Percentiles rank a stretch among this genome's conserved stretches.
Evolutionary conservation across 2,113 vertebrate genomes (phyloP).

Genomic region (Grallaria varia): DNA sequence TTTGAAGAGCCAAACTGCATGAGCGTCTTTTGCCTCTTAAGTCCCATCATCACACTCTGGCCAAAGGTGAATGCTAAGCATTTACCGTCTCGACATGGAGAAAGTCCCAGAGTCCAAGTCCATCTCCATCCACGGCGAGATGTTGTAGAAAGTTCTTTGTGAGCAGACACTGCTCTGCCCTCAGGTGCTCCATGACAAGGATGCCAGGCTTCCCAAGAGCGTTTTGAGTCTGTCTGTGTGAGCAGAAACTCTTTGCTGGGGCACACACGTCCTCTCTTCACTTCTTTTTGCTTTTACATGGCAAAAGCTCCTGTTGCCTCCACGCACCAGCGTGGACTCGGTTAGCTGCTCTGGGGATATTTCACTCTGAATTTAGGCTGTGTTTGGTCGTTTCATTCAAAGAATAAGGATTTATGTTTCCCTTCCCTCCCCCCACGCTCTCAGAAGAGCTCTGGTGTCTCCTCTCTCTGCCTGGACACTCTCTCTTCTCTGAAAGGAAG

Average conservation of each 20-base stretch:
- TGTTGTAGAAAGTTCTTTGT: not conserved
- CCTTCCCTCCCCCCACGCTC: not conserved
- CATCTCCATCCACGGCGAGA: not conserved
- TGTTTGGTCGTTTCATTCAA: conserved; percentile 33
- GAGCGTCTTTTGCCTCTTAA: not conserved
- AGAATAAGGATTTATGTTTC: not conserved
- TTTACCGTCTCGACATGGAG: not conserved
- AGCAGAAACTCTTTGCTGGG: not conserved
- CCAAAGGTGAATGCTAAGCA: not conserved
- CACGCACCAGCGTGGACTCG: not conserved
- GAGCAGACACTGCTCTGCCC: not conserved
- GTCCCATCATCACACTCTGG: not conserved
- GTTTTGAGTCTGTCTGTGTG: not conserved
- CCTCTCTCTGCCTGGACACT: not conserved
- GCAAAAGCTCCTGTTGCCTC: conserved; percentile 1
- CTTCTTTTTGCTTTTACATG: not conserved
- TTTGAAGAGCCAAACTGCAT: not conserved
- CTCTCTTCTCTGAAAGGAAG: not conserved
- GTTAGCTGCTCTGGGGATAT: conserved; percentile 31
- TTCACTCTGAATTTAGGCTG: conserved; percentile 45
- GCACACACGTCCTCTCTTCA: not conserved
- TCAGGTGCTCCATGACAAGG: not conserved
- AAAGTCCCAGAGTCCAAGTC: not conserved
- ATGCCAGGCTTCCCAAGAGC: not conserved
- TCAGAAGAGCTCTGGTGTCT: not conserved